These are phyloP conservation scores for Equus quagga DNA, from an alignment of 2,113 vertebrate genomes.

Conservation along the genomic window DNA sequence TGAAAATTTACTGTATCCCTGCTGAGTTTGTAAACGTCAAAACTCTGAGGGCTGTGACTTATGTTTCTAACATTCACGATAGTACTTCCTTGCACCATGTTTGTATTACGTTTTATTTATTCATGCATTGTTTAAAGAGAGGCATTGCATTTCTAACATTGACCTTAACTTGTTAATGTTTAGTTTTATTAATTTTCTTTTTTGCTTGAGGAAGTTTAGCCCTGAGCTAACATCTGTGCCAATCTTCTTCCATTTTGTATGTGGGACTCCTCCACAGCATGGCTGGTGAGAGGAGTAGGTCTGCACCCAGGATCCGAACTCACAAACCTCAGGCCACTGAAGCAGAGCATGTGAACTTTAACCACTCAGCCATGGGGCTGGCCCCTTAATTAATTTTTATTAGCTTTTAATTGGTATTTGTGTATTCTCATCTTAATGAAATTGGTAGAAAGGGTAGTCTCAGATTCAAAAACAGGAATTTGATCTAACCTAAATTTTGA, in stretches of 20 bases:
- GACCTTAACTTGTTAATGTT: not conserved
- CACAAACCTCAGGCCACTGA: too few species aligned
- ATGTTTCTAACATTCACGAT: not conserved
- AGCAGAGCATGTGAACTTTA: too few species aligned
- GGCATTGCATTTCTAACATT: not conserved
- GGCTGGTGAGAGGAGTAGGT: too few species aligned
- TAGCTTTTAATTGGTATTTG: not conserved
- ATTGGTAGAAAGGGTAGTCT: not conserved
- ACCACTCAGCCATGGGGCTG: too few species aligned
- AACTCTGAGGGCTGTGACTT: not conserved
- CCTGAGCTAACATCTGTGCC: too few species aligned
- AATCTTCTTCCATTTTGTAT: too few species aligned
- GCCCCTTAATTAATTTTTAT: not conserved
- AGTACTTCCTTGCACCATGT: rapidly evolving
- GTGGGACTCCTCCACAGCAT: too few species aligned
- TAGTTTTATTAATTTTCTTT: not conserved
- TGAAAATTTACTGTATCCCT: not conserved
- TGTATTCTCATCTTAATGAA: constrained; percentile 11
- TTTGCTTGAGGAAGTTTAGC: too few species aligned
- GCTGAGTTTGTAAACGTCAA: not conserved
- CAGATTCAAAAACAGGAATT: not conserved
- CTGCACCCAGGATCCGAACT: too few species aligned
- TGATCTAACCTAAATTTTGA: constrained; percentile 9
- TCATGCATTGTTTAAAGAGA: not conserved
- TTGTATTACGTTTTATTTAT: not conserved